phyloP scores from a whole-genome alignment of 2,113 vertebrate genomes.

The Mormyrus lacerda region DNA sequence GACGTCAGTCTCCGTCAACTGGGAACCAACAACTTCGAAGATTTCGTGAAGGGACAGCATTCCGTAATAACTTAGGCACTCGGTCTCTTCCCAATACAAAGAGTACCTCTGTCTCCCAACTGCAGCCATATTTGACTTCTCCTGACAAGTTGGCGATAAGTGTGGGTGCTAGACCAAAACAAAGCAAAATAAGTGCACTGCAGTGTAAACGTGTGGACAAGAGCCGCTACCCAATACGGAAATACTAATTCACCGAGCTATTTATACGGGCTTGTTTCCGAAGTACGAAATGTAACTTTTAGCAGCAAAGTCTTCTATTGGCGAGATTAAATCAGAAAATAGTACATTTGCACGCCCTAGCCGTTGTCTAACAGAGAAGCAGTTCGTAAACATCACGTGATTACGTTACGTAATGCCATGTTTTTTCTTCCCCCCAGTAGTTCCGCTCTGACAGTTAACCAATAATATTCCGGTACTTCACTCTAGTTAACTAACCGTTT shows the following conservation, averaged over 20 bases:
- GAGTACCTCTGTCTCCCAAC: constrained; percentile 35
- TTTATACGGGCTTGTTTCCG: not conserved
- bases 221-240: not conserved
- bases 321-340: not conserved
- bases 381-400: constrained; percentile 26
- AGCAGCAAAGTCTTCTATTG: not conserved
- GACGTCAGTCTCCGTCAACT: constrained; percentile 73
- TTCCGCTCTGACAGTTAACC: not conserved
- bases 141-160: constrained; percentile 9
- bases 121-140: constrained; percentile 45
- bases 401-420: constrained; percentile 29
- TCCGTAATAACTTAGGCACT: constrained; percentile 75
- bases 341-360: not conserved
- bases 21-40: constrained; percentile 77
- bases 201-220: not conserved
- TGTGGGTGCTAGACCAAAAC: constrained; percentile 1
- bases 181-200: not conserved
- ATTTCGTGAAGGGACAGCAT: constrained; percentile 80
- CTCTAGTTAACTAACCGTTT: not conserved
- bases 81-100: constrained; percentile 76
- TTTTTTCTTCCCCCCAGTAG: not conserved
- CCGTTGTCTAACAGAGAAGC: not conserved
- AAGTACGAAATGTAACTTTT: not conserved
- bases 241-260: not conserved
- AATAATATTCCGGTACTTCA: not conserved